Evolutionary conservation across 2,888 invertebrate genomes (phyloP).

Genomic region (Amphipyra tragopoginis): DNA sequence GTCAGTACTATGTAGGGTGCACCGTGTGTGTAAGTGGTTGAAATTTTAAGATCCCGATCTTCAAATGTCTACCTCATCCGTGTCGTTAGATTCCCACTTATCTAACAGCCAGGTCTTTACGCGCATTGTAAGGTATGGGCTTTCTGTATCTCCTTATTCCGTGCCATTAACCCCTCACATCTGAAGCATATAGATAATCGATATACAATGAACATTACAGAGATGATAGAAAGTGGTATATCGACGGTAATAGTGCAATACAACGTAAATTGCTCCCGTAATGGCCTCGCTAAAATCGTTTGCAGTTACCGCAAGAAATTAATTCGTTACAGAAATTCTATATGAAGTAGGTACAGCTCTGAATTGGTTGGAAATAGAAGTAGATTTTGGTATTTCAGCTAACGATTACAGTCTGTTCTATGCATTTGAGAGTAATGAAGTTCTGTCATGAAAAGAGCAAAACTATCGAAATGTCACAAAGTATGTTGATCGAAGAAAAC

Average conservation of each 20-base stretch:
- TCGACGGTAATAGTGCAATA: slow-evolving; percentile 43
- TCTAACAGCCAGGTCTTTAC: slow-evolving; percentile 1
- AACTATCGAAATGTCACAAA: no score
- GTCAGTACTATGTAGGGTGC: no score
- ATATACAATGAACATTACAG: slow-evolving; percentile 46
- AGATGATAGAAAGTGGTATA: slow-evolving; percentile 42
- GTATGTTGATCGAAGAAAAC: no score
- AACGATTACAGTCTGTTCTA: no score
- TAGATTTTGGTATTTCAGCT: no score
- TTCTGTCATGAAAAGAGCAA: no score
- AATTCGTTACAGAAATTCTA: slow-evolving; percentile 29
- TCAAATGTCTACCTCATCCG: no score
- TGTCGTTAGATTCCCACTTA: no score
- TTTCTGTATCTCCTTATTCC: slow-evolving; percentile 8
- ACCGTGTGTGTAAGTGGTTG: no score
- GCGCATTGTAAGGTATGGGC: not conserved
- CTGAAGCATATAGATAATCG: slow-evolving; percentile 38
- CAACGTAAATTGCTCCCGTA: slow-evolving; percentile 38
- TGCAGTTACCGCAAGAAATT: slow-evolving; percentile 48
- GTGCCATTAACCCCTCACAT: slow-evolving; percentile 20
- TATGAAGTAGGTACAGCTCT: not conserved
- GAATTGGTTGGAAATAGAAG: no score
- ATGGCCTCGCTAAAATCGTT: slow-evolving; percentile 49
- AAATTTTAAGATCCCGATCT: no score
- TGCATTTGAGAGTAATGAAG: no score